Base-by-base conservation (phyloP, 2,113 vertebrate genomes). In the Podiceps cristatus region DNA sequence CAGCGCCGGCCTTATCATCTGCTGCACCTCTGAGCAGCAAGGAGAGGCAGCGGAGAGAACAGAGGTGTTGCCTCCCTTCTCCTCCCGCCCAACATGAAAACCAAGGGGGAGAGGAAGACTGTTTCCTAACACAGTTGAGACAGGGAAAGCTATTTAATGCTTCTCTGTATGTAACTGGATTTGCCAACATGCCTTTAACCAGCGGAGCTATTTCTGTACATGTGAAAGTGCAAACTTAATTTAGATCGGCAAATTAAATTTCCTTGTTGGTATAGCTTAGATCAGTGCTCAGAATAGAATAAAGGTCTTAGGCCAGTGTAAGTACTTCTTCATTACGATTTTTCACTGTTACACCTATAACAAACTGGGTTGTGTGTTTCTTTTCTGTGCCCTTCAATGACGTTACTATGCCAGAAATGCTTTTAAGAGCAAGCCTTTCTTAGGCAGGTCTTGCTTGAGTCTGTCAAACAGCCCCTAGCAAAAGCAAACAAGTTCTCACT, bases 361-460 rank as follows among this genome's bases (percentile, higher is more conserved):
- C 53, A 95, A 76, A 79, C 53, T 5, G 40, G 52, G 74, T 6
- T 90, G 69, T 90, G 84, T 88, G 91, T 88, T 90, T 73, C 69
- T 90, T 90, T 64, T 58, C 66, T 11, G 0, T 56, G 73, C 47
- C 95, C 68, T 91, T 83, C 79, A 40, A 20, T 62, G 96, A 85
- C 93, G 69, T 5, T 88, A 60, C 90, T 85, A 87, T 96, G 96
- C 93, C 92, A 96, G 87, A 69, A 94, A 96, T 93, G 95, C 95
- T 96, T 96, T 96, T 93, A 94, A 91, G 81, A 90, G 87, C 84
- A 73, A 90, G 49, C 77, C 81, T 85, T 87, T 77, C 93, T 86
- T 66, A 56, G 79, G 88, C 88, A 92, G 80, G 60, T 89, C 93
- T 72, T 84, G 76, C 2, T 4, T 47, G 88, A 94, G 63, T 68